Evolutionary conservation across 2,113 vertebrate species (phyloP).

Genomic region (Python bivittatus): DNA sequence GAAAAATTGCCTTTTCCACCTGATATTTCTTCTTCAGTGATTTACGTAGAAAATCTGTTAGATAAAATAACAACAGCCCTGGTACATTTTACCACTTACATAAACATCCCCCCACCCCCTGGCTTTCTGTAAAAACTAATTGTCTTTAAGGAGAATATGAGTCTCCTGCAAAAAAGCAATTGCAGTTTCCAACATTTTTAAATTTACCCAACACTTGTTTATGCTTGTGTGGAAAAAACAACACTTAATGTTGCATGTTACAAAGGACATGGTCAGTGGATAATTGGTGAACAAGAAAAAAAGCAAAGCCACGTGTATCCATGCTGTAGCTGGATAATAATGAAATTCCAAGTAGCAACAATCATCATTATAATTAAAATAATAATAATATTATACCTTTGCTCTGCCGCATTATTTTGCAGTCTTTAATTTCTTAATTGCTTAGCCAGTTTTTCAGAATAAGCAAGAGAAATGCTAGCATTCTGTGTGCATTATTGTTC

Average conservation of each 20-base stretch:
- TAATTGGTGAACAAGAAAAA: not conserved
- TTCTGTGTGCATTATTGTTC: not conserved
- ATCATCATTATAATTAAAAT: not conserved
- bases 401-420: not conserved
- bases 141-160: not conserved
- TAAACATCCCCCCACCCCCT: not conserved
- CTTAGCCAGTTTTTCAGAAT: not conserved
- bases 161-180: not conserved
- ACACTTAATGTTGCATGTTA: not conserved
- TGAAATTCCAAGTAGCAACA: not conserved
- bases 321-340: not conserved
- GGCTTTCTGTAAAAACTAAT: not conserved
- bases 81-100: not conserved
- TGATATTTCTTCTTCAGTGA: not conserved
- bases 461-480: not conserved
- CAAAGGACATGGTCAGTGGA: not conserved
- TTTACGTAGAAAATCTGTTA: not conserved
- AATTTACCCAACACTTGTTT: not conserved
- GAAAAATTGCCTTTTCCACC: not conserved
- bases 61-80: not conserved
- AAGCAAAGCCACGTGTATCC: not conserved
- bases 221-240: not conserved
- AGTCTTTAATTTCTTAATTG: not conserved
- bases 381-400: not conserved
- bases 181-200: not conserved